A percentile compares a stretch with the other conserved stretches of the same genome.
These are phyloP conservation scores for Celastrina argiolus DNA, from an alignment of 2,888 invertebrate genomes.

Conservation along the genomic window DNA sequence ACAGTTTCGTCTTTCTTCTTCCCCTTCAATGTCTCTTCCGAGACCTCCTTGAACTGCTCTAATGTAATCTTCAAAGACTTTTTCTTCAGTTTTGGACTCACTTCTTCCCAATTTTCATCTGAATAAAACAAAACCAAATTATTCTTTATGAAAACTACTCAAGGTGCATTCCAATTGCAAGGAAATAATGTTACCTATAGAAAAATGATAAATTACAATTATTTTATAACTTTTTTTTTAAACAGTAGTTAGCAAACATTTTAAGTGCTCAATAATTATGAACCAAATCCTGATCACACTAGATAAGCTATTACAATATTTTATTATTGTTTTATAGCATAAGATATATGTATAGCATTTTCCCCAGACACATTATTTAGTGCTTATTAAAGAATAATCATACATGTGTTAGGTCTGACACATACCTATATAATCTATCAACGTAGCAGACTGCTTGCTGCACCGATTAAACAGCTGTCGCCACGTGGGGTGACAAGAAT, in stretches of 20 bases:
- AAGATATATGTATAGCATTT: too few relatives aligned
- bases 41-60: constrained; percentile 58
- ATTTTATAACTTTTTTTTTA: neutral
- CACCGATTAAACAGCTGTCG: constrained; percentile 82
- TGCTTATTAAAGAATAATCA: too few relatives aligned
- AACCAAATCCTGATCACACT: too few relatives aligned
- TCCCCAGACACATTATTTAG: too few relatives aligned
- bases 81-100: constrained; percentile 55
- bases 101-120: constrained; percentile 61
- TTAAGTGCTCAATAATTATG: too few relatives aligned
- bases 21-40: constrained; percentile 63
- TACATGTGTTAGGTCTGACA: neutral
- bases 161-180: too few relatives aligned
- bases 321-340: too few relatives aligned
- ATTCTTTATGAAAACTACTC: neutral
- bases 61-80: constrained; percentile 62
- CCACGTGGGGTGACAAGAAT: constrained; percentile 82
- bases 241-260: too few relatives aligned
- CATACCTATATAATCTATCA: constrained; percentile 76
- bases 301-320: too few relatives aligned
- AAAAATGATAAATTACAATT: too few relatives aligned
- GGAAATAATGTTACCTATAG: too few relatives aligned
- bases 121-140: constrained; percentile 19
- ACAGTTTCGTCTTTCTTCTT: constrained; percentile 70
- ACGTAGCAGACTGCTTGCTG: constrained; percentile 80